These are phyloP conservation scores for Heterotilapia buettikoferi DNA, from an alignment of 2,113 vertebrate genomes.

Conservation along the genomic window DNA sequence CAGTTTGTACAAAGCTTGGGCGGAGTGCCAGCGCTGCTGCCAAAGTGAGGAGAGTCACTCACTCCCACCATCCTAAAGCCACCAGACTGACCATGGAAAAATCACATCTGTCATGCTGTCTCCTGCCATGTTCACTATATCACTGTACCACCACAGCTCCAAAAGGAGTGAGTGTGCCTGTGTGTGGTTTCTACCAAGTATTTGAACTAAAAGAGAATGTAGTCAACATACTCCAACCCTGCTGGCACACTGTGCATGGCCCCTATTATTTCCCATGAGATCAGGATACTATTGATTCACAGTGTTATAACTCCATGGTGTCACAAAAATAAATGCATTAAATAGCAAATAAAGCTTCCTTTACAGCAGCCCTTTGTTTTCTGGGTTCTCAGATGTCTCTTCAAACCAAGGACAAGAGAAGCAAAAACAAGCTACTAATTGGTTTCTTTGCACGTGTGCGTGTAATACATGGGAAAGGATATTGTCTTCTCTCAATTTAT, in stretches of 20 bases:
- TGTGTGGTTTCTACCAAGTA: neutral
- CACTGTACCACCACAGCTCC: neutral
- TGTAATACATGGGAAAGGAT: no score
- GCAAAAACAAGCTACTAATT: neutral
- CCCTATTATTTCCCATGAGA: conserved; percentile 13
- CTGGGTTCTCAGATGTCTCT: neutral
- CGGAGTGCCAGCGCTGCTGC: conserved; percentile 12
- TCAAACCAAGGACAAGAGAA: neutral
- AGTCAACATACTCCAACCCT: neutral
- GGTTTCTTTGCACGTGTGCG: neutral
- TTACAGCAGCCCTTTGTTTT: neutral
- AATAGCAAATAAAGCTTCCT: conserved; percentile 9
- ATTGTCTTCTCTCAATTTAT: neutral
- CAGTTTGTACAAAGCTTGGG: conserved; percentile 38
- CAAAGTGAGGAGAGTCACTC: conserved; percentile 16
- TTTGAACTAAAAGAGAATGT: neutral
- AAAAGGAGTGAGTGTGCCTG: neutral
- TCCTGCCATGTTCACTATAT: neutral
- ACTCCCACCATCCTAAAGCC: neutral
- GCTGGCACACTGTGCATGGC: neutral
- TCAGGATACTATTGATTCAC: conserved; percentile 27
- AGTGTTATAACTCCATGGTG: conserved; percentile 5
- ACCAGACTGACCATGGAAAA: neutral
- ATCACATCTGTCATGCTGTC: neutral
- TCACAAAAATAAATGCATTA: conserved; percentile 28